These are phyloP conservation scores for Phenganax subtilis DNA, from an alignment of 92 coral and sea anemone genomes.

Conservation along the genomic window DNA sequence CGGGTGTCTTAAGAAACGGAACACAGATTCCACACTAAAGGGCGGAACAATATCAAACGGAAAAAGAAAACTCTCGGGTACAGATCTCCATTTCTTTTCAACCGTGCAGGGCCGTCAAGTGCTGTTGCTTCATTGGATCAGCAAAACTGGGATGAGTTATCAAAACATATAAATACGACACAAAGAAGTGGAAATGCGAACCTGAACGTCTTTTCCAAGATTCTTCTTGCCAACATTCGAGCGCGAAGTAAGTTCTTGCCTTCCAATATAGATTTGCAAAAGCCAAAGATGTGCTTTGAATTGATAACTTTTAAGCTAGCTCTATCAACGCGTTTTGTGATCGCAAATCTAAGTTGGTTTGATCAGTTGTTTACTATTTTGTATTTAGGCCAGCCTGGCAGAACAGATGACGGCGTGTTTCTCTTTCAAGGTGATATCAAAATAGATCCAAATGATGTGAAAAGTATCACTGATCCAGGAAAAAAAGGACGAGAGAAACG, in stretches of 20 bases:
- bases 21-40: no score
- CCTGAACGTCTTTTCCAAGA: constrained; percentile 11
- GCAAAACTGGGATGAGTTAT: background rate
- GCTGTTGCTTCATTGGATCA: background rate
- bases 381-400: background rate
- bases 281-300: no score
- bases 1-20: no score
- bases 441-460: background rate
- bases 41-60: no score
- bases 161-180: background rate
- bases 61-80: no score
- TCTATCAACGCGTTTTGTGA: no score
- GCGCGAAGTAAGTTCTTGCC: background rate
- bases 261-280: no score
- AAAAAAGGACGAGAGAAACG: constrained; percentile 16
- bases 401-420: constrained; percentile 5
- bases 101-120: background rate
- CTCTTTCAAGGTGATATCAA: constrained; percentile 11
- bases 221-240: constrained; percentile 1
- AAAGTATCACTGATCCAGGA: background rate
- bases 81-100: background rate
- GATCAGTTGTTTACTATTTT: no score
- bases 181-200: background rate
- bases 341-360: no score
- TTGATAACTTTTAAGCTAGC: no score